phyloP scores from a whole-genome alignment of 1,140 invertebrate genomes.

The Theocolax elegans region DNA sequence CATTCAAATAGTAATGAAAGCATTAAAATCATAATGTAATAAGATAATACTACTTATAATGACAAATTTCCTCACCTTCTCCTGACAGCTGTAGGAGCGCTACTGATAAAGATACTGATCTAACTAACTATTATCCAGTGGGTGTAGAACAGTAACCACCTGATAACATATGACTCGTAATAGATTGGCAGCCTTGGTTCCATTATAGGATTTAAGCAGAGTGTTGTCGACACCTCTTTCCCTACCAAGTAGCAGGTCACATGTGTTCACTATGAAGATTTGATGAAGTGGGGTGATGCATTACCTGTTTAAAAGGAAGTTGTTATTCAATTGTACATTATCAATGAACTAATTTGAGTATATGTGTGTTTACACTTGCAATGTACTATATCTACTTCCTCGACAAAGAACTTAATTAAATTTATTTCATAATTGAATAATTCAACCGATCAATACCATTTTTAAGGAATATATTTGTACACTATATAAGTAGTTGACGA shows the following conservation, averaged over 20 bases:
- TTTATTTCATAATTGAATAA: constrained; percentile 32
- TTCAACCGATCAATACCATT: constrained; percentile 22
- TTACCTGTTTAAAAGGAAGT: constrained; percentile 31
- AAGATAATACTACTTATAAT: too few species aligned
- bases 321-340: constrained; percentile 23
- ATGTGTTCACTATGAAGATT: neutral
- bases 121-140: constrained; percentile 15
- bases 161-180: constrained; percentile 25
- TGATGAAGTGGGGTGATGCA: neutral
- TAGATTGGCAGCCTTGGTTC: constrained; percentile 18
- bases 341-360: neutral
- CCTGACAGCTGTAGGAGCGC: neutral
- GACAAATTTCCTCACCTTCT: constrained; percentile 25
- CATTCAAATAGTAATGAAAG: too few species aligned
- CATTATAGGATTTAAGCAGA: constrained; percentile 30
- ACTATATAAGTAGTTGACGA: too few species aligned
- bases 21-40: too few species aligned
- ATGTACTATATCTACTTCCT: neutral
- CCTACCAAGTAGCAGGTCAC: neutral
- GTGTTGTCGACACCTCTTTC: constrained; percentile 12
- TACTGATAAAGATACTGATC: constrained; percentile 28
- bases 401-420: constrained; percentile 23
- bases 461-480: neutral
- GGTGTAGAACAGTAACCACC: neutral
- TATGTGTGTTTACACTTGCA: neutral